Conservation (phyloP, 2,113 vertebrate species). For the Silurus glanis region DNA sequence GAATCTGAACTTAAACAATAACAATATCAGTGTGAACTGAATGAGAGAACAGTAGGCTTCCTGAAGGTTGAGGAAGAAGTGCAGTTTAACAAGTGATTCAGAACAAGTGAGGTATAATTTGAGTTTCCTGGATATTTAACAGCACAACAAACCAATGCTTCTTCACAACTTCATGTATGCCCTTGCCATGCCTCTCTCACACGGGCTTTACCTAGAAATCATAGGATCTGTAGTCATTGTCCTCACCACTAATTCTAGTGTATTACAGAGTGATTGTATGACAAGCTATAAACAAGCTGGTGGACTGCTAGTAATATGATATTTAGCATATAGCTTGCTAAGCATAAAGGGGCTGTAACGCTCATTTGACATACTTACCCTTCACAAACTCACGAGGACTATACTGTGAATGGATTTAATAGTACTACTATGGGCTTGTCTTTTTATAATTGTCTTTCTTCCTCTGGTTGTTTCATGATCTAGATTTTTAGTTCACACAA, state of each 20-base stretch:
- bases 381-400: neutral
- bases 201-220: neutral
- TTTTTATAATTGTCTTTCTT: neutral
- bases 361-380: neutral
- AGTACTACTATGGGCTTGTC: neutral
- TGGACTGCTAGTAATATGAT: neutral
- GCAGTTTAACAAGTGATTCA: neutral
- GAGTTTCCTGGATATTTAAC: neutral
- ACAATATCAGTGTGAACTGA: neutral
- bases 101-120: neutral
- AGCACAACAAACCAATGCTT: neutral
- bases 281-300: neutral
- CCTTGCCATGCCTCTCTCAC: neutral
- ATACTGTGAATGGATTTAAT: neutral
- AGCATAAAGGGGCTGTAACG: neutral
- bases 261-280: neutral
- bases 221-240: neutral
- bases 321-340: neutral
- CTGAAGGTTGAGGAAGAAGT: neutral
- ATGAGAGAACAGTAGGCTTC: neutral
- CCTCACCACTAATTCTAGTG: neutral
- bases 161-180: neutral
- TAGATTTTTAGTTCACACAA: conserved; percentile 18
- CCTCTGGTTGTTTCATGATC: conserved; percentile 8
- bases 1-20: neutral